Evolutionary conservation across 92 coral and sea anemone genomes (phyloP), one percentile per base, ranked within the genome.

Genomic region (Pocillopora meandrina): DNA sequence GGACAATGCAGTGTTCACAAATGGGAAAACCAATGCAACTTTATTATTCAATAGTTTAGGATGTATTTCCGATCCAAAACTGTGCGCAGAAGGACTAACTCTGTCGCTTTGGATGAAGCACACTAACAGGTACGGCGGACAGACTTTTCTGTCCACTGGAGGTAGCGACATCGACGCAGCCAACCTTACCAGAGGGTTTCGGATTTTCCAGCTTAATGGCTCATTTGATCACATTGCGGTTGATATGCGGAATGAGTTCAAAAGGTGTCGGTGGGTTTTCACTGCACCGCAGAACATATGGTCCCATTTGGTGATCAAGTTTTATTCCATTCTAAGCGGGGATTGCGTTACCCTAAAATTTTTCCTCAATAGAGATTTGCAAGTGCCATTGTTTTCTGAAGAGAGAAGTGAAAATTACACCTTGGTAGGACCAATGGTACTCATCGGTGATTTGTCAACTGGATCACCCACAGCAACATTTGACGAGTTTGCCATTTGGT

Each of bases 111-210:
- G 78, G 78, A 14, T 73, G 47, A 73, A 73, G n/a, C 62, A 73
- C 78, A 56, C 23, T n/a, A 47, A 47, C 9, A 34, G n/a, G 17
- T 58, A 73, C 59, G 62, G 59, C 7, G 78, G 61, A 19, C 78
- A 73, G 59, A 73, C 78, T 11, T 73, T 73, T 73, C 62, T 73
- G 31, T 47, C 59, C 23, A 73, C 78, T 73, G 78, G 78, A 19
- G 58, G 47, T 13, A 31, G 13, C 18, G 31, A 26, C 31, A 26
- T 26, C 31, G 31, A 26, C 31, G 31, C 31, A 26, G 74, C 13
- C 11, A 15, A 42, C 36, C 11, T 19, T 10, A 42, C 17, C 36
- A 73, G 33, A 47, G 78, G 78, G 5, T 34, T 73, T 20, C 61
- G 78, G 9, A 34, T 73, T 73, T 73, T 73, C 47, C 78, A 73